These are phyloP conservation scores for Daubentonia madagascariensis DNA, from an alignment of 2,113 vertebrate species.

Conservation along the genomic window DNA sequence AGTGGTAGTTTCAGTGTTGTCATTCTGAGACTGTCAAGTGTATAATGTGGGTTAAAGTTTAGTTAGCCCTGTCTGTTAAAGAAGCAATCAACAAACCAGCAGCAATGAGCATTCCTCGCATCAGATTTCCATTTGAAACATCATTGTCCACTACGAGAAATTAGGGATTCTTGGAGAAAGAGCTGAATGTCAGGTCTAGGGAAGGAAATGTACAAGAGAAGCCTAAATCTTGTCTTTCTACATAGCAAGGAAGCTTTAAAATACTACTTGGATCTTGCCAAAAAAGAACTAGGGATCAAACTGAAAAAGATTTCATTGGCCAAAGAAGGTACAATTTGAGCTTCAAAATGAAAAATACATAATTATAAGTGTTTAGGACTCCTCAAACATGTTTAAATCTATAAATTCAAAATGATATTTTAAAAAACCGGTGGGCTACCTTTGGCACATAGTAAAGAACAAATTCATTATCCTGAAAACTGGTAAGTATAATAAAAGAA, in stretches of 20 bases:
- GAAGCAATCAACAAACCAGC: background rate
- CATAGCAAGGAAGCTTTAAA: background rate
- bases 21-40: background rate
- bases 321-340: background rate
- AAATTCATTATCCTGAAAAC: background rate
- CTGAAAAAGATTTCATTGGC: background rate
- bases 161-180: background rate
- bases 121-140: background rate
- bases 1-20: background rate
- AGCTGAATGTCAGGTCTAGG: background rate
- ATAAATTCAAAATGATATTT: background rate
- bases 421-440: background rate
- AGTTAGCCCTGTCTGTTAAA: background rate
- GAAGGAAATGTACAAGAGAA: background rate
- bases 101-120: background rate
- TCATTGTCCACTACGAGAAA: background rate
- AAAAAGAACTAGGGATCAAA: background rate
- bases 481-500: background rate
- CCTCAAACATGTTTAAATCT: background rate
- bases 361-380: background rate
- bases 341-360: background rate
- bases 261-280: background rate
- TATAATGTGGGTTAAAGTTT: background rate
- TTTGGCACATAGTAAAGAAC: background rate
- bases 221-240: background rate